Evolutionary conservation across 2,797 vertebrate genomes (phyloP).

Genomic region (Cossypha dichroa): DNA sequence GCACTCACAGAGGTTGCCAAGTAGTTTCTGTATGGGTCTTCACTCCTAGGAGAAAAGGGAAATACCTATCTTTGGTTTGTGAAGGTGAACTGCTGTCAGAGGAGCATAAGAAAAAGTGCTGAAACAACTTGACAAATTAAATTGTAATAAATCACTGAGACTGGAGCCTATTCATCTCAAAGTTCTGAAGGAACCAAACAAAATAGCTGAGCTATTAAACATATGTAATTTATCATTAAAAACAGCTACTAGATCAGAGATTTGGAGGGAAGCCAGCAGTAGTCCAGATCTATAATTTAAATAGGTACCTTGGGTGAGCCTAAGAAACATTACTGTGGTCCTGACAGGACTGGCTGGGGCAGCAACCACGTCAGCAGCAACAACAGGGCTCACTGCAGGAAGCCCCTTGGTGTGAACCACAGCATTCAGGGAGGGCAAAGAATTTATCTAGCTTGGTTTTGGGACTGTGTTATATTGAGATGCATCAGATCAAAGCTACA

Average conservation of each 20-base stretch:
- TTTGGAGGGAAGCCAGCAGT: slow-evolving; percentile 47
- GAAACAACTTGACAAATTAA: slow-evolving; percentile 76
- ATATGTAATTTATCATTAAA: slow-evolving; percentile 74
- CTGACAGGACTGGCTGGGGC: neutral
- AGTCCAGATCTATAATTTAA: slow-evolving; percentile 62
- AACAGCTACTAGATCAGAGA: slow-evolving; percentile 64
- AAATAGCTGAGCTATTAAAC: slow-evolving; percentile 73
- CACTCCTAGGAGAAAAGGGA: neutral
- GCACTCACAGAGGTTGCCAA: slow-evolving; percentile 2
- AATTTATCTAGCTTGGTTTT: neutral
- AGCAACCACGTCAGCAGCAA: neutral
- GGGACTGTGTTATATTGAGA: neutral
- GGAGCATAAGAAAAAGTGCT: slow-evolving; percentile 60
- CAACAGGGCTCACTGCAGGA: neutral
- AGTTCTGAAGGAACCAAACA: slow-evolving; percentile 75
- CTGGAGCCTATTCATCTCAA: slow-evolving; percentile 73
- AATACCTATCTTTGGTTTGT: slow-evolving; percentile 64
- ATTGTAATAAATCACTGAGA: slow-evolving; percentile 76
- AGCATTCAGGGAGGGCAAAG: fast-evolving
- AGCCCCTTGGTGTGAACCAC: neutral
- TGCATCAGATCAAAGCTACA: neutral
- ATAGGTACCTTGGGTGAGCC: neutral
- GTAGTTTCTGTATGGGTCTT: slow-evolving; percentile 13
- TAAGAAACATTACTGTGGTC: neutral
- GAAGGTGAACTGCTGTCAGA: slow-evolving; percentile 76